A percentile compares a stretch with the other conserved stretches of the same genome.
Evolutionary conservation across 2,113 vertebrate genomes (phyloP).

Genomic region (Epinephelus moara): DNA sequence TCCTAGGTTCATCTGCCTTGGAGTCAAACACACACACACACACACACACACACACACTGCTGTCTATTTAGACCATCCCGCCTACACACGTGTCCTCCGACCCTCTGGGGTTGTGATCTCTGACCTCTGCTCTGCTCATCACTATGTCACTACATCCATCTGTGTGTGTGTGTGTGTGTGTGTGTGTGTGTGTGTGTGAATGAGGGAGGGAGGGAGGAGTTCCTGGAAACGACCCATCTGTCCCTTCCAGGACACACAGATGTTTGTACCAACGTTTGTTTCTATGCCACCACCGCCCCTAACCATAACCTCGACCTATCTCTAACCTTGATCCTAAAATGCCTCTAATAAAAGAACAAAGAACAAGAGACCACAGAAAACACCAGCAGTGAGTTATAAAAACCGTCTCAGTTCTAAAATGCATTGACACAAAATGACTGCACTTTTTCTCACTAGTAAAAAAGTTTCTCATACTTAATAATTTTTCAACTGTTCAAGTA

Average conservation of each 20-base stretch:
- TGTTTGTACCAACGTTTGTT: not conserved
- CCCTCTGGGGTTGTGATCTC: constrained; percentile 40
- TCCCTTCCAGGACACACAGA: constrained; percentile 25
- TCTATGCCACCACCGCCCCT: not conserved
- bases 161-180: constrained; percentile 40
- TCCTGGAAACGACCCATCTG: constrained; percentile 58
- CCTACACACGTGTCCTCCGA: constrained; percentile 45
- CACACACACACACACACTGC: not conserved
- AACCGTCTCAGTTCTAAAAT: too few relatives aligned
- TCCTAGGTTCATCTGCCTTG: not conserved
- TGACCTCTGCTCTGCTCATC: constrained; percentile 50
- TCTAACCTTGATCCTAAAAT: not conserved
- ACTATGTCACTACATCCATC: constrained; percentile 31
- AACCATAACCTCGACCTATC: not conserved
- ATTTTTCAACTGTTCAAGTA: too few relatives aligned
- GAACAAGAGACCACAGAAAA: too few relatives aligned
- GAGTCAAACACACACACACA: not conserved
- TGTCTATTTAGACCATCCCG: constrained; percentile 23
- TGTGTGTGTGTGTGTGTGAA: constrained; percentile 10
- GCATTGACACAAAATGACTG: too few relatives aligned
- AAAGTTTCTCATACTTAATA: too few relatives aligned
- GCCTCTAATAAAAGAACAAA: not conserved
- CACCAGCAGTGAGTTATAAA: too few relatives aligned
- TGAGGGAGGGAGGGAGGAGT: constrained; percentile 9
- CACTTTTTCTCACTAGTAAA: too few relatives aligned